Percentiles rank a stretch among this genome's conserved stretches.
Conservation (phyloP, 2,888 invertebrate genomes). For the Cancer borealis region DNA sequence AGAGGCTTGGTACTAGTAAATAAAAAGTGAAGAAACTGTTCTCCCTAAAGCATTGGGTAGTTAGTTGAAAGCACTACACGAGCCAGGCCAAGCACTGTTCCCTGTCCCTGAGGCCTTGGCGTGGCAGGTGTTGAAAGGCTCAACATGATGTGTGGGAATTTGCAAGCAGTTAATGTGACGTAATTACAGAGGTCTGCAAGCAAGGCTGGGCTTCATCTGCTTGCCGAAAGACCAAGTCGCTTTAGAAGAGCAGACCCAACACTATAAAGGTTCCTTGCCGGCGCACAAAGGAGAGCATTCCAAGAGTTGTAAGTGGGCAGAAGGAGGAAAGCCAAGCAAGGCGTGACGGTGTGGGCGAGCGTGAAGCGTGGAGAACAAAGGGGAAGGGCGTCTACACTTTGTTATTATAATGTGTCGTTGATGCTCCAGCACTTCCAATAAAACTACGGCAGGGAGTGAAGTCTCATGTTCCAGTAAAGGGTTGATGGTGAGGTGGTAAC, state of each 20-base stretch:
- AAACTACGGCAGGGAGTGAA: not conserved
- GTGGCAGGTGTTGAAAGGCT: conserved; percentile 56
- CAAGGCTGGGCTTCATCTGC: conserved; percentile 51
- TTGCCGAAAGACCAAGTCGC: conserved; percentile 45
- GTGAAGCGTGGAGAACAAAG: not conserved
- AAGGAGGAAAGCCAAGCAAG: not conserved
- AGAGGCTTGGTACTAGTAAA: too few relatives aligned
- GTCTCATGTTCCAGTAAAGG: too few relatives aligned
- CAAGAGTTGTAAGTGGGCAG: not conserved
- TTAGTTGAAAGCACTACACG: conserved; percentile 33
- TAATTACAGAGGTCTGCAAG: conserved; percentile 65
- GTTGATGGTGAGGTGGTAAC: not conserved
- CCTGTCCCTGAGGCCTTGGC: not conserved
- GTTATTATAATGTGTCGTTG: too few relatives aligned
- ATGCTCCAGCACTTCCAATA: too few relatives aligned
- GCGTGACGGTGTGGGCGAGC: not conserved
- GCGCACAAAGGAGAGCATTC: not conserved
- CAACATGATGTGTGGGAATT: conserved; percentile 64
- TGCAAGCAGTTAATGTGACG: conserved; percentile 61
- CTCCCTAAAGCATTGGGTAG: not conserved
- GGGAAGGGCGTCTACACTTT: not conserved
- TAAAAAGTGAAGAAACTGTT: too few relatives aligned
- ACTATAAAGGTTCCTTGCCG: not conserved
- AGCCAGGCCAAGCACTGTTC: conserved; percentile 8
- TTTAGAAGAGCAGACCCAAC: conserved; percentile 33